phyloP scores from a whole-genome alignment of 2,797 vertebrate species.

The Argyrosomus regius region DNA sequence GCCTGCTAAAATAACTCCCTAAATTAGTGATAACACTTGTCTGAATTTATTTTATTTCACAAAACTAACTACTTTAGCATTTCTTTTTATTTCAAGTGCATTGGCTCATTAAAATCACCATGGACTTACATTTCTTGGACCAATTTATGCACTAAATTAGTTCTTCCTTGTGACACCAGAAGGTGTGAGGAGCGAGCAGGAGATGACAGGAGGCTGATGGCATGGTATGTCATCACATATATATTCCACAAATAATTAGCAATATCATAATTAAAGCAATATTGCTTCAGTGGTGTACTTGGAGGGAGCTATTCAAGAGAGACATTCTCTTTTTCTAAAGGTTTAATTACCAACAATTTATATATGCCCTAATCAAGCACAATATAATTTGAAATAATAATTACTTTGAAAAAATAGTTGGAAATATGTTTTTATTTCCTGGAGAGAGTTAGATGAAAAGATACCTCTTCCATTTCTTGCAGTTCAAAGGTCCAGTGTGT shows the following conservation, averaged over 20 bases:
- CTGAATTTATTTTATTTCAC: neutral
- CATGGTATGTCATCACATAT: neutral
- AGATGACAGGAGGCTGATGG: neutral
- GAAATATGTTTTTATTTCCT: neutral
- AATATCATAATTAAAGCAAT: neutral
- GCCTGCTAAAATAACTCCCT: neutral
- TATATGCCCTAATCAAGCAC: neutral
- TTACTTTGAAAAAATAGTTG: neutral
- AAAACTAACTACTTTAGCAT: neutral
- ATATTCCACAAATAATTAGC: neutral
- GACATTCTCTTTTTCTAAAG: neutral
- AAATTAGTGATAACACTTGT: neutral
- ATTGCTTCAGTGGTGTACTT: neutral
- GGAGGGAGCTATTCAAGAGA: neutral
- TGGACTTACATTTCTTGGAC: neutral
- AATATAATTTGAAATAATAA: neutral
- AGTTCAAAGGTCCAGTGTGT: too few species aligned
- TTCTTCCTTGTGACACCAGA: neutral
- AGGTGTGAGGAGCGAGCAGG: neutral
- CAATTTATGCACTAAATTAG: neutral
- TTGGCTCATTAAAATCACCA: neutral
- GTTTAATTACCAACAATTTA: neutral
- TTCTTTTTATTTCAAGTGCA: neutral
- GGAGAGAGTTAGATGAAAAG: neutral
- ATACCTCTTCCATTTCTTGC: too few species aligned